Evolutionary conservation across 92 coral and sea anemone species (phyloP).

Genomic region (Montipora capitata): DNA sequence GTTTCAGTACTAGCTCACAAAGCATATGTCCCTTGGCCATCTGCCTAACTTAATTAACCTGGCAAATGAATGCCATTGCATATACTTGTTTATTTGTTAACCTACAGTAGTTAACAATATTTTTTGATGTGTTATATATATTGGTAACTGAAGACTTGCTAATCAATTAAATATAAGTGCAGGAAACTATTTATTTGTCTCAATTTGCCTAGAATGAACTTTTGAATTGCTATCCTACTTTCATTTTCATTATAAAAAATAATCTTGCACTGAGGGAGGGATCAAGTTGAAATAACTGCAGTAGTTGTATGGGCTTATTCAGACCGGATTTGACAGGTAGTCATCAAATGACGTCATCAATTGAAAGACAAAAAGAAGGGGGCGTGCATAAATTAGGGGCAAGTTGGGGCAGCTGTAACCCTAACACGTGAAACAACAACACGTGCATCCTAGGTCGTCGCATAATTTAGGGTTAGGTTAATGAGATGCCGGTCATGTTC

Average conservation of each 20-base stretch:
- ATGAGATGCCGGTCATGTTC: too few relatives aligned
- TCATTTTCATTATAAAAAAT: slow-evolving; percentile 8
- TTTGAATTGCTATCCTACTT: neutral
- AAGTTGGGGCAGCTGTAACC: too few relatives aligned
- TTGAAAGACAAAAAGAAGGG: too few relatives aligned
- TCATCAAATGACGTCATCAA: too few relatives aligned
- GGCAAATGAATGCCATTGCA: neutral
- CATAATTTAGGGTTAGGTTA: too few relatives aligned
- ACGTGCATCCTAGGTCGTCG: too few relatives aligned
- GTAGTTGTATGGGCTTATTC: too few relatives aligned
- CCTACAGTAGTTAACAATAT: neutral
- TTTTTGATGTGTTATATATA: neutral
- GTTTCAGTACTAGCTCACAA: slow-evolving; percentile 4
- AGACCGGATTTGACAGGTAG: too few relatives aligned
- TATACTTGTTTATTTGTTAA: neutral
- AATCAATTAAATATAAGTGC: neutral
- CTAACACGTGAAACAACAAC: too few relatives aligned
- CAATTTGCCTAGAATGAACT: neutral
- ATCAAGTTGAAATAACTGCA: neutral
- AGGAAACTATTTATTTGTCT: neutral
- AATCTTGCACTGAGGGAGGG: slow-evolving; percentile 9
- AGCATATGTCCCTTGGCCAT: neutral
- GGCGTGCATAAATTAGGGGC: too few relatives aligned
- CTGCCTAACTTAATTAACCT: neutral
- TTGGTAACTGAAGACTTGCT: neutral